These are phyloP conservation scores for Falco punctatus DNA, from an alignment of 2,113 vertebrate species.

Conservation along the genomic window DNA sequence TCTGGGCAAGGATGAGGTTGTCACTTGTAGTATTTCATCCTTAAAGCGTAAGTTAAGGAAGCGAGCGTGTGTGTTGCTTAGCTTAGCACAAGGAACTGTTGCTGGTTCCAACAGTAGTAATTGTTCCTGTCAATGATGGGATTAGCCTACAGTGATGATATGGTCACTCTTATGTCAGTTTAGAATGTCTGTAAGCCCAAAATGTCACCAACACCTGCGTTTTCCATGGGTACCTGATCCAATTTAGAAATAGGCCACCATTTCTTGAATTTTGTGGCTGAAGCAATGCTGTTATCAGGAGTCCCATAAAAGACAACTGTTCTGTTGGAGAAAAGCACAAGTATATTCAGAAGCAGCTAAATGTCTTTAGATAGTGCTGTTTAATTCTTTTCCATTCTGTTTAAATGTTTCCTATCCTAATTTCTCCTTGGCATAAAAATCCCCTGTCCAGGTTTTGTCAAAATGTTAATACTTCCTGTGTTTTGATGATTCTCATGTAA, in stretches of 20 bases:
- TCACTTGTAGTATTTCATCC: not conserved
- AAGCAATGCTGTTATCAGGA: not conserved
- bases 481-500: conserved; percentile 36
- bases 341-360: not conserved
- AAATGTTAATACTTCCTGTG: conserved; percentile 48
- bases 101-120: not conserved
- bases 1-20: not conserved
- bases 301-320: not conserved
- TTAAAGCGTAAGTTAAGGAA: not conserved
- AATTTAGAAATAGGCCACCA: not conserved
- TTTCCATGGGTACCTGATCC: not conserved
- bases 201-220: not conserved
- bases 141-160: not conserved
- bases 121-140: not conserved
- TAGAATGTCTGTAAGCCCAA: not conserved
- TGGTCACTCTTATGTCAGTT: too few species aligned
- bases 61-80: not conserved
- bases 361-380: conserved; percentile 5
- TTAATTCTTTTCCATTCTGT: conserved; percentile 38
- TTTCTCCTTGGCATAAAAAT: conserved; percentile 22
- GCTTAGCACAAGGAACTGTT: not conserved
- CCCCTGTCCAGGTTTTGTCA: conserved; percentile 27
- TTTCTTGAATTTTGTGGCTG: not conserved
- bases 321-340: not conserved
- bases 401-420: conserved; percentile 30